Evolutionary conservation across 1,140 invertebrate species (phyloP).

Genomic region (Orius insidiosus): DNA sequence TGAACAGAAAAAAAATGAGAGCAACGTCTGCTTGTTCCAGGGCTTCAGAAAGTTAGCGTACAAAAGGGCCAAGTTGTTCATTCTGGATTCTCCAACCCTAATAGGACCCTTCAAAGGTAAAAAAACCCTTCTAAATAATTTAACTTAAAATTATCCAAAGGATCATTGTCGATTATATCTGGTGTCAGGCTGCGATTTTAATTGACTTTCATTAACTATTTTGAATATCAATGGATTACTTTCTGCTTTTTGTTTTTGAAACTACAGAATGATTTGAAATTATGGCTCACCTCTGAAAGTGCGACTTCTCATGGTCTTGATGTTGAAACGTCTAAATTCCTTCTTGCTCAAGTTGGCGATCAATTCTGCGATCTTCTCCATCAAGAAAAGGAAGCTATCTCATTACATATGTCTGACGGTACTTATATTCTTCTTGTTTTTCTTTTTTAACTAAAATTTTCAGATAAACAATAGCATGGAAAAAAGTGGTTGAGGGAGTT

Average conservation of each 20-base stretch:
- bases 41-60: conserved; percentile 82
- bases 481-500: conserved; percentile 85
- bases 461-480: conserved; percentile 75
- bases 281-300: conserved; percentile 54
- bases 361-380: conserved; percentile 89
- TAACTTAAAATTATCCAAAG: too few relatives aligned
- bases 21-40: conserved; percentile 93
- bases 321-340: conserved; percentile 73
- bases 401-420: conserved; percentile 60
- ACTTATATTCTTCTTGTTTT: conserved; percentile 22
- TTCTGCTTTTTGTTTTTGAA: too few relatives aligned
- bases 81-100: conserved; percentile 84
- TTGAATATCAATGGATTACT: too few relatives aligned
- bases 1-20: conserved; percentile 68
- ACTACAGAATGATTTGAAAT: conserved; percentile 58
- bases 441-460: conserved; percentile 12
- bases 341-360: conserved; percentile 83
- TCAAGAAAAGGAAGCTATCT: conserved; percentile 74
- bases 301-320: conserved; percentile 55
- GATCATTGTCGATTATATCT: too few relatives aligned
- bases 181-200: too few relatives aligned
- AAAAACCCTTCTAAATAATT: too few relatives aligned
- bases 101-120: conserved; percentile 66
- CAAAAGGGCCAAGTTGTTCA: conserved; percentile 75
- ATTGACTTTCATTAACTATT: too few relatives aligned